A percentile compares a stretch with the other conserved stretches of the same genome.
Conservation (phyloP, 2,888 invertebrate species). For the Orthosia incerta region DNA sequence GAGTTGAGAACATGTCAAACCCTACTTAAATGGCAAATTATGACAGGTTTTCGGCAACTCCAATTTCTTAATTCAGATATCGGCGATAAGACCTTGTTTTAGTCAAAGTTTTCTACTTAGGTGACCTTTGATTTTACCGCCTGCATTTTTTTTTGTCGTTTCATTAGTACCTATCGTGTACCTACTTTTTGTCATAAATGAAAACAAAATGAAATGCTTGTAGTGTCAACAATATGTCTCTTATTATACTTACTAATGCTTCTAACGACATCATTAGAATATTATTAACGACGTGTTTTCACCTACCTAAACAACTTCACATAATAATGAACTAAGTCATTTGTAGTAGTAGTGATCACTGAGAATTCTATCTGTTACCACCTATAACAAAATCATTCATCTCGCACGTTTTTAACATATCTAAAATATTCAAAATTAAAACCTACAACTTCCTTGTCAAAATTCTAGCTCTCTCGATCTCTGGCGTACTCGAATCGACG, state of each 20-base stretch:
- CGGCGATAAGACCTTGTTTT: no score
- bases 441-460: neutral
- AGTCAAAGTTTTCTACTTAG: no score
- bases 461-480: conserved; percentile 93
- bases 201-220: neutral
- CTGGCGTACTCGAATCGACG: conserved; percentile 97
- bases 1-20: neutral
- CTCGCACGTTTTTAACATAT: neutral
- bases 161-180: no score
- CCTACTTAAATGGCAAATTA: neutral
- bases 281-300: conserved; percentile 23
- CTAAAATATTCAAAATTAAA: neutral
- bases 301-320: conserved; percentile 7
- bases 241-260: neutral
- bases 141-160: no score
- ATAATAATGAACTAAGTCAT: conserved; percentile 11
- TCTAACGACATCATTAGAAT: conserved; percentile 40
- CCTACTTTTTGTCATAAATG: neutral
- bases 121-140: no score
- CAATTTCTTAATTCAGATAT: no score
- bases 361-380: conserved; percentile 7
- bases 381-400: conserved; percentile 4
- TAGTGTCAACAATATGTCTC: neutral
- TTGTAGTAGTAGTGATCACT: conserved; percentile 7
- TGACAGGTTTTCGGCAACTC: neutral